phyloP scores from a whole-genome alignment of 2,888 invertebrate species.

The Epinotia ramella region DNA sequence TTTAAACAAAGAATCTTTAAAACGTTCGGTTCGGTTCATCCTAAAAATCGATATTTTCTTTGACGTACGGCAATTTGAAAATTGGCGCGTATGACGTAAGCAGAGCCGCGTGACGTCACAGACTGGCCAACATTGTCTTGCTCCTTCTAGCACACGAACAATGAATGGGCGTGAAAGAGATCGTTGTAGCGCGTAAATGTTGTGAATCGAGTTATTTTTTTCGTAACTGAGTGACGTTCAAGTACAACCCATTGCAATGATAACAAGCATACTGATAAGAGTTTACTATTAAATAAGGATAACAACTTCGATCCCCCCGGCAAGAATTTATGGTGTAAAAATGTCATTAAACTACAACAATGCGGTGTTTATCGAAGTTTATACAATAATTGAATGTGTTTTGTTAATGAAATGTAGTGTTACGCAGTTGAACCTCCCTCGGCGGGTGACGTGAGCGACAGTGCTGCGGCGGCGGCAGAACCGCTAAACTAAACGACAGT shows the following conservation, averaged over 20 bases:
- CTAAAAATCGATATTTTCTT: conserved; percentile 41
- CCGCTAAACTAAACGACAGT: conserved; percentile 70
- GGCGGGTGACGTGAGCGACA: conserved; percentile 78
- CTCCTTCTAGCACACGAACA: conserved; percentile 61
- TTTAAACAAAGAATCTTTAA: conserved; percentile 29
- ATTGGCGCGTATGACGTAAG: conserved; percentile 83
- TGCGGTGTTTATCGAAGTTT: conserved; percentile 35
- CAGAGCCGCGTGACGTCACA: conserved; percentile 71
- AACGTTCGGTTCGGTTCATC: conserved; percentile 3
- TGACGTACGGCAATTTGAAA: conserved; percentile 73
- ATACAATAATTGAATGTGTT: conserved; percentile 53
- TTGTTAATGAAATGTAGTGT: conserved; percentile 76
- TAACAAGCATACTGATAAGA: conserved; percentile 71
- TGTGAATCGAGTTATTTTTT: conserved; percentile 80
- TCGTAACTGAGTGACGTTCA: conserved; percentile 68
- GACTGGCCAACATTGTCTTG: conserved; percentile 54
- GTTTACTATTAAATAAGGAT: conserved; percentile 43
- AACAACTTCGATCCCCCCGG: conserved; percentile 51
- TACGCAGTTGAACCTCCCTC: conserved; percentile 70
- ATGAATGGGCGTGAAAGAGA: conserved; percentile 69
- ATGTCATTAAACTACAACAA: conserved; percentile 44
- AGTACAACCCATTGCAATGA: conserved; percentile 66
- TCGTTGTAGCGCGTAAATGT: conserved; percentile 68
- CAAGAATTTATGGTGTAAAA: conserved; percentile 46
- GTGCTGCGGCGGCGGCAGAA: conserved; percentile 69